Base-by-base conservation (phyloP, 2,113 vertebrate species). In the Lota lota region DNA sequence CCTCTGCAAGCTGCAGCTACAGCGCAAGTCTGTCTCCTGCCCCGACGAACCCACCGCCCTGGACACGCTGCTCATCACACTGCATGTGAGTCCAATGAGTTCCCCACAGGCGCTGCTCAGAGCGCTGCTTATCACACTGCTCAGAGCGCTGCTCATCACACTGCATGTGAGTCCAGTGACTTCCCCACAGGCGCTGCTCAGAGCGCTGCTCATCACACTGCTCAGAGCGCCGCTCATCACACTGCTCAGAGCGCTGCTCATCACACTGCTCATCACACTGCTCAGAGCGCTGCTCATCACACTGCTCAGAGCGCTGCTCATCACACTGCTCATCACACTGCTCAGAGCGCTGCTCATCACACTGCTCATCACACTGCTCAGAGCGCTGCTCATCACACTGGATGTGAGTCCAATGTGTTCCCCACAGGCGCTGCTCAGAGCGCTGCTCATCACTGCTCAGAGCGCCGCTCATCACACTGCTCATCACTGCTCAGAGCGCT, bases 11-110 rank as follows among this genome's bases (percentile, higher is more conserved):
- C 91, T 97, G 51, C 95, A 96, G 89, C 93, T 82, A 47, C 92
- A 93, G 63, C 94, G 95, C 85, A 96, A 95, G 82, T 95, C 94
- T 0, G 87, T 95, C 77, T 95, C 94, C 0, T 93, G 93, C 19
- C 92, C 93, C 0, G 95, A 95, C 7, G 95, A 96, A 78, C 95
- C 95, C 77, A 94, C 90, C 0, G 93, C 95, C 5, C 88, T 96
- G 84, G 95, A 97, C 76, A 91, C 22, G 14, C 93, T 97, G 73
- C 93, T 96, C 65, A 89, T 92, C 80, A 95, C 94, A 0, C 2
- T 96, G 63, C 94, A 96, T 69, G 95, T 97, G 82, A 86, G 90
- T 80, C 12, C 7, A 5, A 8, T 7, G 36, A 40, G 36, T 19
- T 8, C n/a, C n/a, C n/a, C n/a, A n/a, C n/a, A n/a, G n/a, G n/a